phyloP scores from a whole-genome alignment of 2,888 invertebrate genomes.

The Deilephila porcellus region DNA sequence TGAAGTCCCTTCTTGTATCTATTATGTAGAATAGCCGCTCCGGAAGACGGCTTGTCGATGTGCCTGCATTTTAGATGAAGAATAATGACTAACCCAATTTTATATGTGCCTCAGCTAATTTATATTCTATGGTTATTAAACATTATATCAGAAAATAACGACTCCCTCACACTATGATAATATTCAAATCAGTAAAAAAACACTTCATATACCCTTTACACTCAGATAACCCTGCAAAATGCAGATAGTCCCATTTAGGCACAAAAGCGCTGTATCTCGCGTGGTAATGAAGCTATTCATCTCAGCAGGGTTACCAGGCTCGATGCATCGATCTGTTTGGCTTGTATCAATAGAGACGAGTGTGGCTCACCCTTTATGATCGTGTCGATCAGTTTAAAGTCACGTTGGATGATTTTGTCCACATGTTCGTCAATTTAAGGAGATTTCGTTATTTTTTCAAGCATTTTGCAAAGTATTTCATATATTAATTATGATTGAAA shows the following conservation, averaged over 20 bases:
- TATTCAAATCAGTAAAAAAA: not conserved
- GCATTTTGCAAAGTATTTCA: not conserved
- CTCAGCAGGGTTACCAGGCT: slow-evolving; percentile 17
- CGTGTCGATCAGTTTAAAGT: not conserved
- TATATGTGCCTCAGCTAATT: too few species aligned
- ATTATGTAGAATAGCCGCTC: too few species aligned
- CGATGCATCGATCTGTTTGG: slow-evolving; percentile 28
- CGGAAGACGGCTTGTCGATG: too few species aligned
- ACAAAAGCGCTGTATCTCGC: not conserved
- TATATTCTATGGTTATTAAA: too few species aligned
- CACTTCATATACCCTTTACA: not conserved
- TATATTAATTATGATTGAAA: too few species aligned
- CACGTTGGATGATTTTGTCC: not conserved
- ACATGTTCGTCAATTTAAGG: slow-evolving; percentile 6
- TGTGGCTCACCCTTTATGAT: not conserved
- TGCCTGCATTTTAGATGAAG: too few species aligned
- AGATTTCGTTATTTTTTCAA: not conserved
- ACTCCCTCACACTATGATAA: not conserved
- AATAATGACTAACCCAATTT: too few species aligned
- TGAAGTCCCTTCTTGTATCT: too few species aligned
- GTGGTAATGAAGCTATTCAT: slow-evolving; percentile 26
- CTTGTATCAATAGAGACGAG: slow-evolving; percentile 23
- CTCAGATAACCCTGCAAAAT: slow-evolving; percentile 3
- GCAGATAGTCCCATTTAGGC: not conserved
- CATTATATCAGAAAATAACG: not conserved